These are phyloP conservation scores for Machimus rusticus DNA, from an alignment of 2,888 invertebrate genomes.

Conservation along the genomic window DNA sequence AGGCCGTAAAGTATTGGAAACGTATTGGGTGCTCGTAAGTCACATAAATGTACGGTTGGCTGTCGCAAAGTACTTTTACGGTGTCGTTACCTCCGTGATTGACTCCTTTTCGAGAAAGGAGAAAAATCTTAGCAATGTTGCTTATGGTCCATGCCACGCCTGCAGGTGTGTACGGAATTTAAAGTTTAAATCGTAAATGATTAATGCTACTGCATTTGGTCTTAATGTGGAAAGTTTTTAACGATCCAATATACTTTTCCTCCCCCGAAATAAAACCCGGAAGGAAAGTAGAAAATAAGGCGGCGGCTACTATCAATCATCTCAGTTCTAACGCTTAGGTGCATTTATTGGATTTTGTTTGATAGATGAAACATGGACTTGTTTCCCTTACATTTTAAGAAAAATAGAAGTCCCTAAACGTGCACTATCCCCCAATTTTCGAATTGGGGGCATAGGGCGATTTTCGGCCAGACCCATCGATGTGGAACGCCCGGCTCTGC, in stretches of 20 bases:
- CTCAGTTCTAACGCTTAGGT: neutral
- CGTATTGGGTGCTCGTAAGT: conserved; percentile 12
- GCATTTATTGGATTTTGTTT: neutral
- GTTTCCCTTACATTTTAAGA: neutral
- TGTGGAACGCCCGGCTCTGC: neutral
- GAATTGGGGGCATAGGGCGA: neutral
- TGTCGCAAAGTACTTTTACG: neutral
- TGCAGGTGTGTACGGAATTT: neutral
- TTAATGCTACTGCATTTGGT: neutral
- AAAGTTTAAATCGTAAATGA: neutral
- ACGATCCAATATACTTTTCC: neutral
- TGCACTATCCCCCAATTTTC: neutral
- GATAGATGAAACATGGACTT: neutral
- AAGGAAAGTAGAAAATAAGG: neutral
- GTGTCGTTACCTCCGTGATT: neutral
- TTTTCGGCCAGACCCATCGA: neutral
- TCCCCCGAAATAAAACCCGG: neutral
- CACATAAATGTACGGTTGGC: neutral
- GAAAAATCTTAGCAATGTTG: neutral
- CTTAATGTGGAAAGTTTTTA: neutral
- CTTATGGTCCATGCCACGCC: neutral
- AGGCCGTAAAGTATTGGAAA: conserved; percentile 11
- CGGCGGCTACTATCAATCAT: neutral
- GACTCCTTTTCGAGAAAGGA: neutral
- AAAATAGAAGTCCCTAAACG: neutral